Evolutionary conservation across 1,140 invertebrate species (phyloP).

Genomic region (Drosophila kohkoa): DNA sequence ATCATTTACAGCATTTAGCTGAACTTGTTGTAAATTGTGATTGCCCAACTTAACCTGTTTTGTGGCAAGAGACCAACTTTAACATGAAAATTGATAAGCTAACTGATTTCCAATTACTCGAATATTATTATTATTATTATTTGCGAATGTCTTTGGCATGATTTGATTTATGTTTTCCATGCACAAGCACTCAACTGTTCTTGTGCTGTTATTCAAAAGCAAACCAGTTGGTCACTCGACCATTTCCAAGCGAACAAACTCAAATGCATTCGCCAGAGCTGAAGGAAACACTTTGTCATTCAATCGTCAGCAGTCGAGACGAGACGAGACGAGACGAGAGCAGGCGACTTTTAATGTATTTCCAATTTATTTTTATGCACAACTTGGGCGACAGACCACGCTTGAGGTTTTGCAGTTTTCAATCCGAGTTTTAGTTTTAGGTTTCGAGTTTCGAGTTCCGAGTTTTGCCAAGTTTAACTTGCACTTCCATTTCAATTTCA

Average conservation of each 20-base stretch:
- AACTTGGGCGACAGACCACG: constrained; percentile 48
- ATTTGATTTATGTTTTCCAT: constrained; percentile 72
- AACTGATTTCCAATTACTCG: constrained; percentile 22
- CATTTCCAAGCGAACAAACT: constrained; percentile 38
- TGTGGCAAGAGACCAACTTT: not conserved
- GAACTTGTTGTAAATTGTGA: constrained; percentile 1
- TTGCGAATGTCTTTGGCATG: constrained; percentile 68
- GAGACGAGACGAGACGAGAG: constrained; percentile 18
- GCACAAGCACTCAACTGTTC: constrained; percentile 55
- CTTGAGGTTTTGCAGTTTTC: constrained; percentile 53
- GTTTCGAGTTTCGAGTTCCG: constrained; percentile 50
- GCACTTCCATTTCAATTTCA: constrained; percentile 40
- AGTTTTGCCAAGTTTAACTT: constrained; percentile 55
- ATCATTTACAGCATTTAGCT: constrained; percentile 8
- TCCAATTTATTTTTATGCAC: constrained; percentile 72
- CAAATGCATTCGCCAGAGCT: constrained; percentile 1
- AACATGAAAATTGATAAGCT: not conserved
- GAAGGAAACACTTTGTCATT: constrained; percentile 43
- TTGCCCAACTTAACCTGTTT: not conserved
- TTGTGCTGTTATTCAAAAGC: constrained; percentile 44
- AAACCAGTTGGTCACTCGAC: constrained; percentile 67
- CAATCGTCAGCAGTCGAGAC: constrained; percentile 51
- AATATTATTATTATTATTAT: constrained; percentile 32
- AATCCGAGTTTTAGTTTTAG: constrained; percentile 54
- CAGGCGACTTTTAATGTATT: constrained; percentile 63